Evolutionary conservation across 2,113 vertebrate genomes (phyloP), one percentile per base, ranked within the genome.

Genomic region (Clarias magur): DNA sequence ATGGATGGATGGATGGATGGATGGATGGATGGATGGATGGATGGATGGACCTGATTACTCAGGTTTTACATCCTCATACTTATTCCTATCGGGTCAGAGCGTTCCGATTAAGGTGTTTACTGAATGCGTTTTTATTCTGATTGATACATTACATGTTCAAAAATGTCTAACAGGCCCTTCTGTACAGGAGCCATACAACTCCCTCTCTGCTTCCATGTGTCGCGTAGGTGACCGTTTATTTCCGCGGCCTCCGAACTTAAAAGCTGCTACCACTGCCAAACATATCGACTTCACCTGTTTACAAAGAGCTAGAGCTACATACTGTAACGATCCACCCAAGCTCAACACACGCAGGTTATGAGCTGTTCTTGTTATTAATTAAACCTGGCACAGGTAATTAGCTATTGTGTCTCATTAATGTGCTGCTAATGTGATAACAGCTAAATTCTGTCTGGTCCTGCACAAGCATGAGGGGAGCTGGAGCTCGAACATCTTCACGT

Each of bases 371-470:
- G 30, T 42, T 30, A 63, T 86, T 86, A 70, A 86, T 86, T 68
- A 68, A 86, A 80, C 16, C 27, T n/a, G 76, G 63, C 76, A 70
- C 30, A 67, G 54, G 21, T 86, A 86, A 86, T 86, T 80, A 86
- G 62, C 63, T 38, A 80, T 19, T 21, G 30, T 27, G 53, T 67
- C 30, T 80, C 65, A 70, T 86, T 59, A 80, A 30, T 1, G 9
- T 27, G 42, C 62, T 27, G 63, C 48, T 86, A 78, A 80, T 38
- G 21, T 21, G 21, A 86, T 78, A 86, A 67, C 21, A 3, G 25
- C n/a, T 34, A 7, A 65, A 56, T 56, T 21, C 19, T 48, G 48
- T 48, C 11, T 16, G 48, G 53, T 34, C 17, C 13, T 25, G 57
- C 23, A 62, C 57, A 10, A 38, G 57, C 19, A 23, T 25, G 21